Conservation (phyloP, 2,113 vertebrate genomes). For the Gobiocypris rarus region DNA sequence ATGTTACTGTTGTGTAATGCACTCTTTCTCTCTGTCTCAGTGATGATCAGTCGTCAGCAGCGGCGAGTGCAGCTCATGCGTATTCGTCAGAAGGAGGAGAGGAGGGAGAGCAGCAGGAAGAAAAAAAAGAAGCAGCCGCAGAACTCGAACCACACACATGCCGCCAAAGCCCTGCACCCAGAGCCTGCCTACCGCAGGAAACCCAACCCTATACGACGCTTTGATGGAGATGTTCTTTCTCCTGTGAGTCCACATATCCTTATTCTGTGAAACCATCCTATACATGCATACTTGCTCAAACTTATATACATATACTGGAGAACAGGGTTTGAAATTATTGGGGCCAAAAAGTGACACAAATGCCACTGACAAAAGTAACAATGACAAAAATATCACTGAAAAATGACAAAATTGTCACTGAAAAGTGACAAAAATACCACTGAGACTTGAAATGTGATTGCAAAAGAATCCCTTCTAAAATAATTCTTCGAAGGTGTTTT, state of each 20-base stretch:
- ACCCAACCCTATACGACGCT: slow-evolving; percentile 94
- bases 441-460: too few relatives aligned
- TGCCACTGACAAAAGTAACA: neutral
- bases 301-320: neutral
- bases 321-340: neutral
- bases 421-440: too few relatives aligned
- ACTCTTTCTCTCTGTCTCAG: slow-evolving; percentile 66
- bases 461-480: too few relatives aligned
- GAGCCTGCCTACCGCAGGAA: slow-evolving; percentile 94
- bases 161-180: slow-evolving; percentile 76
- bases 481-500: too few relatives aligned
- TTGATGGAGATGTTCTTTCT: slow-evolving; percentile 95
- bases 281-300: slow-evolving; percentile 1
- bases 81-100: slow-evolving; percentile 92
- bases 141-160: slow-evolving; percentile 74
- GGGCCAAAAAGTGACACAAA: neutral
- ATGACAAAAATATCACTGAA: too few relatives aligned
- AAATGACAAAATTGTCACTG: too few relatives aligned
- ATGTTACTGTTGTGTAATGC: neutral
- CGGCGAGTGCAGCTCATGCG: slow-evolving; percentile 93
- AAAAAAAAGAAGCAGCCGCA: slow-evolving; percentile 79
- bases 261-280: neutral
- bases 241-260: slow-evolving; percentile 79
- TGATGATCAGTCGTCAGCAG: slow-evolving; percentile 95
- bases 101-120: slow-evolving; percentile 87